These are phyloP conservation scores for Leptonema lineaticorne DNA, from an alignment of 1,140 invertebrate species.

Conservation along the genomic window DNA sequence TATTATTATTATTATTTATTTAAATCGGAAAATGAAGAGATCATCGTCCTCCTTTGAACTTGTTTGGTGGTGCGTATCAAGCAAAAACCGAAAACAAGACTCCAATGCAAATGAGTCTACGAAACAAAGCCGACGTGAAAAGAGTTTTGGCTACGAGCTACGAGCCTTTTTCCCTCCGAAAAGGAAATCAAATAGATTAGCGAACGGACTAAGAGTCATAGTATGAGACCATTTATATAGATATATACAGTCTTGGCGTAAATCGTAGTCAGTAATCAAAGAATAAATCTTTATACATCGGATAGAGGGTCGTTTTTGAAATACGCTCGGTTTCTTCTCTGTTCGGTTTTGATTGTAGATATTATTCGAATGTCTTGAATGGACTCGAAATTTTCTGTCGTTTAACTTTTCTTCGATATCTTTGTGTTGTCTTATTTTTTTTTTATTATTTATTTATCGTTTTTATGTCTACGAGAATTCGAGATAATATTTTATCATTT, in stretches of 20 bases:
- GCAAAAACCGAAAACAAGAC: background rate
- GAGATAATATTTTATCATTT: no score
- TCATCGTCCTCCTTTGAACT: constrained; percentile 15
- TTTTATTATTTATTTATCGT: no score
- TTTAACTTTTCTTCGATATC: no score
- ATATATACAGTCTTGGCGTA: background rate
- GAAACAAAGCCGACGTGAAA: background rate
- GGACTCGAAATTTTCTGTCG: no score
- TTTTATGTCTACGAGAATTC: no score
- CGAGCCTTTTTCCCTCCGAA: background rate
- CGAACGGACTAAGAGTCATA: background rate
- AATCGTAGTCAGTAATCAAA: constrained; percentile 32
- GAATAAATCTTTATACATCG: constrained; percentile 37
- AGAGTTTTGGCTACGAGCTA: background rate
- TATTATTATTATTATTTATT: constrained; percentile 6
- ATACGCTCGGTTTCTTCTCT: background rate
- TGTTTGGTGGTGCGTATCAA: constrained; percentile 2
- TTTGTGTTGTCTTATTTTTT: no score
- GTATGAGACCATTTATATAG: background rate
- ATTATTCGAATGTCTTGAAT: background rate
- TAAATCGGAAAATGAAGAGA: no score
- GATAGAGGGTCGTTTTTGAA: constrained; percentile 8
- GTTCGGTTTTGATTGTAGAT: constrained; percentile 6
- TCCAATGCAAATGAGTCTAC: background rate
- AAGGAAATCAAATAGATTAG: constrained; percentile 1